Percentiles rank a stretch among this genome's conserved stretches.
phyloP scores from a whole-genome alignment of 2,797 vertebrate genomes.

The Tragelaphus eurycerus region DNA sequence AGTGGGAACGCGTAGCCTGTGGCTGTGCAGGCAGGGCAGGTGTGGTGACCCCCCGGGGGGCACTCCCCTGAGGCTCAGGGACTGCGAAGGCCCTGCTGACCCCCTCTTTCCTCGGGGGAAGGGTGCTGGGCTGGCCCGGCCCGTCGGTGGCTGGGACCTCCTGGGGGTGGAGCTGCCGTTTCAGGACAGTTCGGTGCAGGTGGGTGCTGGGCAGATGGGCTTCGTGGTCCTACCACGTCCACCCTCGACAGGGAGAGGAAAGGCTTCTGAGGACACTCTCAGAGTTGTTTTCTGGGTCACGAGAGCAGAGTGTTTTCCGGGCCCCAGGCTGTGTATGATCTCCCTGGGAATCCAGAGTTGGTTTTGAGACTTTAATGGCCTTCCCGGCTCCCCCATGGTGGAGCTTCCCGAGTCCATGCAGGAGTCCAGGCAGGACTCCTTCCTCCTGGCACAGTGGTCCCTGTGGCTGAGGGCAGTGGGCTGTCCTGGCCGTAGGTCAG shows the following conservation, averaged over 20 bases:
- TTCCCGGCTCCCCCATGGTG: not conserved
- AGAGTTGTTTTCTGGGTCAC: not conserved
- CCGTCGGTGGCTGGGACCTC: accelerated
- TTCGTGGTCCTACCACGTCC: accelerated
- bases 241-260: not conserved
- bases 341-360: not conserved
- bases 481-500: no score
- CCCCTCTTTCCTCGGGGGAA: no score
- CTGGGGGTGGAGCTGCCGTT: no score
- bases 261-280: no score
- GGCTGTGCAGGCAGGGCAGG: no score
- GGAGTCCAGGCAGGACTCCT: not conserved
- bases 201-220: no score
- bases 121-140: not conserved
- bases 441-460: not conserved
- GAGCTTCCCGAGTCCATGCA: no score
- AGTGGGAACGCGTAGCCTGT: not conserved
- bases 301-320: not conserved
- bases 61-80: accelerated
- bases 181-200: accelerated
- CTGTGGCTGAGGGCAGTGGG: no score
- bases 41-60: not conserved
- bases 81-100: not conserved
- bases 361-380: not conserved
- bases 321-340: not conserved